phyloP scores from a whole-genome alignment of 30 jellyfish, hydroid and myxozoan genomes.

The Mastigias papua region DNA sequence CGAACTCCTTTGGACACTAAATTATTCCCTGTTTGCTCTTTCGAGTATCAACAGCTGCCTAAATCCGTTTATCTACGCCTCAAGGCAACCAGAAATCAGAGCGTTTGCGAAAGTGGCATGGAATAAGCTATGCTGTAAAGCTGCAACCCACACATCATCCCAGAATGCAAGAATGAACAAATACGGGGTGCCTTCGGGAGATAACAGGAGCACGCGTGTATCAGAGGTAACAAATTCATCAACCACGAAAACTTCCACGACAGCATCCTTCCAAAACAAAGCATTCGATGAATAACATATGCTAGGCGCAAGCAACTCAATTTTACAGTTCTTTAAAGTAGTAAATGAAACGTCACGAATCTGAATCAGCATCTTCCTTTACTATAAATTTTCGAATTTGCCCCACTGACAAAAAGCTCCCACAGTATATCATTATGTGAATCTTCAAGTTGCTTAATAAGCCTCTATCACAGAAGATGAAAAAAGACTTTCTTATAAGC shows the following conservation, averaged over 20 bases:
- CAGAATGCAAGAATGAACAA: not conserved
- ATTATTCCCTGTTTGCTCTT: slow-evolving; percentile 43
- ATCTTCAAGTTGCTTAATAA: too few species aligned
- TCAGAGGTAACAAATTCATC: not conserved
- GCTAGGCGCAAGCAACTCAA: too few species aligned
- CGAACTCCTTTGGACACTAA: slow-evolving; percentile 26
- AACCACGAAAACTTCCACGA: not conserved
- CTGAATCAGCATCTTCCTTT: too few species aligned
- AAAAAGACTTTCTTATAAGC: too few species aligned
- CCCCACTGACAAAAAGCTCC: too few species aligned
- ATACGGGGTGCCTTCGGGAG: not conserved
- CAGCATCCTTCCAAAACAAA: not conserved
- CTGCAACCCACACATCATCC: not conserved
- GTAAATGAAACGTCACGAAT: too few species aligned
- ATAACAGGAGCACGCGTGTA: not conserved
- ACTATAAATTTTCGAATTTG: too few species aligned
- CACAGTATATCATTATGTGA: too few species aligned
- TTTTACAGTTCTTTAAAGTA: too few species aligned
- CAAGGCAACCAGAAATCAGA: slow-evolving; percentile 43
- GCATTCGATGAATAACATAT: not conserved
- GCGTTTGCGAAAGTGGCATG: slow-evolving; percentile 11
- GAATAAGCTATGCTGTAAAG: not conserved
- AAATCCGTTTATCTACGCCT: slow-evolving; percentile 68
- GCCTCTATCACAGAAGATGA: too few species aligned
- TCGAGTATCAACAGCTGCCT: slow-evolving; percentile 62